Evolutionary conservation across 2,797 vertebrate species (phyloP).

Genomic region (Kryptopterus vitreolus): DNA sequence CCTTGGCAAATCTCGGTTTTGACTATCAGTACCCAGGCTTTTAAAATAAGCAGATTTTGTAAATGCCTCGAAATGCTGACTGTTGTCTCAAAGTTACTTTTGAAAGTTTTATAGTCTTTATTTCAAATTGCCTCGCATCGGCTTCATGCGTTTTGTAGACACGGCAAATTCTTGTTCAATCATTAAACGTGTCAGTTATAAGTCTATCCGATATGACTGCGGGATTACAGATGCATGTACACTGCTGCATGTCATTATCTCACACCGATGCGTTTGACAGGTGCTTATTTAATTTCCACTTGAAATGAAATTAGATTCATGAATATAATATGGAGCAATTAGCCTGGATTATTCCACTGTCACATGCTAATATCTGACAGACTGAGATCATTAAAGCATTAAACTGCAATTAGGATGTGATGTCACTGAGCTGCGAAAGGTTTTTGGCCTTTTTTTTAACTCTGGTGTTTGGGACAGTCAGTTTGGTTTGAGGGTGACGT

Average conservation of each 20-base stretch:
- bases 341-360: conserved; percentile 68
- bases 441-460: conserved; percentile 6
- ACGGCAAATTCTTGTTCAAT: background rate
- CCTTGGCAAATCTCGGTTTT: background rate
- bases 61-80: background rate
- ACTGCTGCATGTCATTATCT: conserved; percentile 11
- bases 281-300: conserved; percentile 65
- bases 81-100: conserved; percentile 4
- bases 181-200: conserved; percentile 8
- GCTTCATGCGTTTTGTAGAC: background rate
- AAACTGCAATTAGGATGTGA: conserved; percentile 47
- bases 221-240: conserved; percentile 50
- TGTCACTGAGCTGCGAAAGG: conserved; percentile 32
- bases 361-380: conserved; percentile 66
- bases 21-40: background rate
- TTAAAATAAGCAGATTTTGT: background rate
- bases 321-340: conserved; percentile 60
- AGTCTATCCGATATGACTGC: background rate
- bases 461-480: background rate
- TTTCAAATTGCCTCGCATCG: background rate
- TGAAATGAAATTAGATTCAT: conserved; percentile 68
- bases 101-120: background rate
- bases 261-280: conserved; percentile 51
- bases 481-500: background rate
- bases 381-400: conserved; percentile 66